phyloP scores from a whole-genome alignment of 2,113 vertebrate genomes.

The Morone saxatilis region DNA sequence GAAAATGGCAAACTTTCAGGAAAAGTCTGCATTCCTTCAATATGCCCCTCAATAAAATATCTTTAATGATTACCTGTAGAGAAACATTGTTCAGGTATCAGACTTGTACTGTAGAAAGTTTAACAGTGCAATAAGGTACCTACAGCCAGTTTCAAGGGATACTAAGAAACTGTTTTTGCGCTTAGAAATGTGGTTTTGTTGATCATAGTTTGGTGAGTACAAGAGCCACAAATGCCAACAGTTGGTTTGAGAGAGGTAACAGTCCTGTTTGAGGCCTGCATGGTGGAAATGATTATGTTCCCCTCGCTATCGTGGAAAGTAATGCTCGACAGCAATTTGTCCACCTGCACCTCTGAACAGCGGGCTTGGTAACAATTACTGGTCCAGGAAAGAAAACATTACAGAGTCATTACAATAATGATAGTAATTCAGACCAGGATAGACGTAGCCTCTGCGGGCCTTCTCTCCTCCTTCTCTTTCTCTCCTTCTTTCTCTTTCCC shows the following conservation, averaged over 20 bases:
- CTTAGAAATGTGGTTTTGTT: neutral
- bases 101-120: neutral
- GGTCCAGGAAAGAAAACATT: slow-evolving; percentile 84
- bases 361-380: slow-evolving; percentile 84
- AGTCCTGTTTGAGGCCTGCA: slow-evolving; percentile 39
- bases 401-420: slow-evolving; percentile 85
- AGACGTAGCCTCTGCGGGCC: slow-evolving; percentile 69
- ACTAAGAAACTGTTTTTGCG: neutral
- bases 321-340: slow-evolving; percentile 76
- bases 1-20: slow-evolving; percentile 16
- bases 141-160: neutral
- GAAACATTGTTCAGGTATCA: neutral
- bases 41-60: slow-evolving; percentile 10
- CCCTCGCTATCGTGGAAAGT: slow-evolving; percentile 70
- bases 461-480: slow-evolving; percentile 43
- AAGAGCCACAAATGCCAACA: neutral
- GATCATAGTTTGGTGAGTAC: neutral
- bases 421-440: slow-evolving; percentile 81
- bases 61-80: too few species aligned
- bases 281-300: slow-evolving; percentile 65
- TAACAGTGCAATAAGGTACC: neutral
- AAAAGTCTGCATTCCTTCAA: slow-evolving; percentile 32
- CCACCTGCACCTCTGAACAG: slow-evolving; percentile 81
- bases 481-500: slow-evolving; percentile 14
- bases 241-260: neutral